Base-by-base conservation (phyloP, 1,140 invertebrate genomes). In the Calephelis virginiensis region DNA sequence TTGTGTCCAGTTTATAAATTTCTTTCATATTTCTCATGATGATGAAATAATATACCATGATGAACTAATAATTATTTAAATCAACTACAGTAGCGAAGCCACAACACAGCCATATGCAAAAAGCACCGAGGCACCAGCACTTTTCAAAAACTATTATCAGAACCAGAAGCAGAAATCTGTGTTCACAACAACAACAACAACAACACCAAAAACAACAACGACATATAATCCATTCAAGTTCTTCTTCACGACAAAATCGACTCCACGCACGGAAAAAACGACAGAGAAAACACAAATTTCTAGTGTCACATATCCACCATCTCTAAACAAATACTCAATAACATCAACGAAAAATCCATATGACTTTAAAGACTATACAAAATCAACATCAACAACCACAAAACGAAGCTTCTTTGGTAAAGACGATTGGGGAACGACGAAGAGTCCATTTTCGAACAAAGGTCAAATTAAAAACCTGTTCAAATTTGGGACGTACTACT, bases 361-460 rank as follows among this genome's bases (percentile, higher is more conserved):
- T 76, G 90, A 92, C 72, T 93, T 92, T 72, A 85, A 92, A 75
- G 89, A 92, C 66, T 93, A 90, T 69, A 86, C 83, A n/a, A 85
- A 83, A 72, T 66, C 76, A 4, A 80, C 80, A 7, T 68, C 78
- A 83, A 38, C 17, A 53, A 83, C 63, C 63, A 66, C 75, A 13
- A 90, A 83, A 76, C 69, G 76, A 45, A 87, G 89, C 5, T 91
- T 87, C 72, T 85, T 84, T 60, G 85, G 68, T 60, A 91, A 91
- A 75, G 83, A 85, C 14, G 88, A 86, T 64, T 92, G 83, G 50
- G 75, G 79, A 10, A 92, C 91, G 0, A 92, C 91, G 0, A 91
- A 90, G 71, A 88, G 75, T 67, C 86, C 86, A 5, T 86, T 80
- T 63, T 73, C 76, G 14, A 80, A 83, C 28, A 89, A 91, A 63